Conservation (phyloP, 2,888 invertebrate genomes). For the Nymphalis polychloros region DNA sequence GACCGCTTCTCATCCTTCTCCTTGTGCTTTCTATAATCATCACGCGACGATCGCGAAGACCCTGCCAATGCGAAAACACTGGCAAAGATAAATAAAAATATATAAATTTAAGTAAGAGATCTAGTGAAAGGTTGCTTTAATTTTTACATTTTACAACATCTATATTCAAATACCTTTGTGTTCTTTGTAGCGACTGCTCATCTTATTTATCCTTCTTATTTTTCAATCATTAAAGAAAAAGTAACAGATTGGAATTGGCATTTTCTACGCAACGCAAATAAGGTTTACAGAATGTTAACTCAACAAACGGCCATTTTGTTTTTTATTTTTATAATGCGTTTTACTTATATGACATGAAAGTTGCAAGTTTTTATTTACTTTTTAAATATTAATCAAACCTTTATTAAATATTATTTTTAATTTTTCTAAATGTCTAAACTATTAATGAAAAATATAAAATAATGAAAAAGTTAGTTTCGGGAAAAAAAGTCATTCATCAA, state of each 20-base stretch:
- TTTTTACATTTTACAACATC: slow-evolving; percentile 37
- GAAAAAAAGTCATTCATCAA: too few species aligned
- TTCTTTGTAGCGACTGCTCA: slow-evolving; percentile 62
- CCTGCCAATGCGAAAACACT: slow-evolving; percentile 90
- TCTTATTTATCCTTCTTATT: slow-evolving; percentile 35
- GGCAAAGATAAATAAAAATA: slow-evolving; percentile 84
- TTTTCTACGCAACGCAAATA: slow-evolving; percentile 24
- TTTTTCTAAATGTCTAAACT: too few species aligned
- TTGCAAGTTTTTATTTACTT: too few species aligned
- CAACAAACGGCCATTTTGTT: slow-evolving; percentile 22
- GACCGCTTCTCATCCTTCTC: slow-evolving; percentile 51
- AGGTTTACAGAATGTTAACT: slow-evolving; percentile 9
- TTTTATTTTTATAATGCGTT: background rate
- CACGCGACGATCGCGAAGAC: slow-evolving; percentile 82
- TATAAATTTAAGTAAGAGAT: slow-evolving; percentile 52
- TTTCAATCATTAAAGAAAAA: slow-evolving; percentile 15
- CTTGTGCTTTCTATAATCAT: slow-evolving; percentile 74
- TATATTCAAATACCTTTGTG: slow-evolving; percentile 66
- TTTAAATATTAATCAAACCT: too few species aligned
- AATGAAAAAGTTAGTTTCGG: too few species aligned
- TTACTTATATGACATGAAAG: background rate
- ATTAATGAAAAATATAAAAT: too few species aligned
- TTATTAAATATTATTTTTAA: too few species aligned
- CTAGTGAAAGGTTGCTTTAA: slow-evolving; percentile 34
- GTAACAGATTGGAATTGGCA: slow-evolving; percentile 17